phyloP scores from a whole-genome alignment of 2,888 invertebrate species.

The Neoscelio sp. region DNA sequence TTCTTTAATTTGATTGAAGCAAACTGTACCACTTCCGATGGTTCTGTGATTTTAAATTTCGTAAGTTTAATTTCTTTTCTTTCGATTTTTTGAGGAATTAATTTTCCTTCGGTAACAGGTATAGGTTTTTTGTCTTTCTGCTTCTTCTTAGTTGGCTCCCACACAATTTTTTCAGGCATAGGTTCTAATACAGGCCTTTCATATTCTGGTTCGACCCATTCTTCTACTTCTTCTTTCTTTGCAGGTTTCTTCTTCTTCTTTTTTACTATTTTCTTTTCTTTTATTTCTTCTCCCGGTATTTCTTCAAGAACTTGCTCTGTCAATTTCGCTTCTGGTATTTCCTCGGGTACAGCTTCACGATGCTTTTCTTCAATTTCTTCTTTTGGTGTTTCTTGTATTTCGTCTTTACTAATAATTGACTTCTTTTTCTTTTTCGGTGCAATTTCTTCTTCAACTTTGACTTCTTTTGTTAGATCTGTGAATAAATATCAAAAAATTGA shows the following conservation, averaged over 20 bases:
- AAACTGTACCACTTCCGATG: constrained; percentile 85
- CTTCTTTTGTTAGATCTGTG: constrained; percentile 40
- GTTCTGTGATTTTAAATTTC: constrained; percentile 86
- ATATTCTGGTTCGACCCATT: constrained; percentile 81
- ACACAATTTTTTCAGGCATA: constrained; percentile 81
- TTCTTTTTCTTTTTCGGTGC: constrained; percentile 25
- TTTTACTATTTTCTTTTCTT: constrained; percentile 39
- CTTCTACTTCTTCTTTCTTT: constrained; percentile 74
- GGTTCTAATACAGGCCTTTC: constrained; percentile 81
- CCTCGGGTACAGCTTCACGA: neutral
- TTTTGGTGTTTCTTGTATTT: constrained; percentile 15
- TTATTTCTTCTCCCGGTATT: too few species aligned
- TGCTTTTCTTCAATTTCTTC: neutral
- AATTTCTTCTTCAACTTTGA: constrained; percentile 9
- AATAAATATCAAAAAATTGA: constrained; percentile 72
- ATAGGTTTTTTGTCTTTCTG: constrained; percentile 73
- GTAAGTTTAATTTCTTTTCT: constrained; percentile 86
- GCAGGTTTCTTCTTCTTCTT: constrained; percentile 72
- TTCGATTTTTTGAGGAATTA: constrained; percentile 85
- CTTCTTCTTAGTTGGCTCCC: constrained; percentile 78
- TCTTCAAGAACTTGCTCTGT: neutral
- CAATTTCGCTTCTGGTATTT: constrained; percentile 39
- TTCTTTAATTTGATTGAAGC: constrained; percentile 89
- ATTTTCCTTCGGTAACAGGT: constrained; percentile 72
- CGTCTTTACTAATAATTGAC: constrained; percentile 9